Conservation (phyloP, 2,888 invertebrate species). For the Amphipyra berbera region DNA sequence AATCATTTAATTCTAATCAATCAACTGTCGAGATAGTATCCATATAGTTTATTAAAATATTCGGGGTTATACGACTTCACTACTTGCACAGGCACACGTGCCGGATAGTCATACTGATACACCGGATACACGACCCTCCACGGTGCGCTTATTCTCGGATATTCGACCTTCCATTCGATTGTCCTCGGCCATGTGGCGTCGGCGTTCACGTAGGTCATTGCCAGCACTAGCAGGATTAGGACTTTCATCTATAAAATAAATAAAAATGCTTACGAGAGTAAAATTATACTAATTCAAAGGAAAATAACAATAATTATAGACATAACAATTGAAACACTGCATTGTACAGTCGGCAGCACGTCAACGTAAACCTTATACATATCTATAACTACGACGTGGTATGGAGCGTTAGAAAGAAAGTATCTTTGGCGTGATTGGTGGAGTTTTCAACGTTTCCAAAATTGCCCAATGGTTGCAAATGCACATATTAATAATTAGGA, state of each 20-base stretch:
- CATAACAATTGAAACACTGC: too few relatives aligned
- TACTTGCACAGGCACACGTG: background rate
- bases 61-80: constrained; percentile 59
- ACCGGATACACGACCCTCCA: too few relatives aligned
- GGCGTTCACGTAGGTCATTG: constrained; percentile 37
- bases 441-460: too few relatives aligned
- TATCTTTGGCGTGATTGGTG: too few relatives aligned
- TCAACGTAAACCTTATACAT: too few relatives aligned
- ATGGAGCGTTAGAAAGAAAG: too few relatives aligned
- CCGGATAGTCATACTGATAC: constrained; percentile 18
- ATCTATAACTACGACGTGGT: too few relatives aligned
- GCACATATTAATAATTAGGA: too few relatives aligned
- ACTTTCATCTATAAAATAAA: constrained; percentile 63
- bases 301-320: too few relatives aligned
- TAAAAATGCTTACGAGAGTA: background rate
- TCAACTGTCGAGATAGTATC: constrained; percentile 62
- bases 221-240: constrained; percentile 43
- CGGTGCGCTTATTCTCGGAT: constrained; percentile 40
- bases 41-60: constrained; percentile 56
- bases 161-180: constrained; percentile 58
- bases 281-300: too few relatives aligned
- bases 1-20: constrained; percentile 8
- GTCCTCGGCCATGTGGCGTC: constrained; percentile 12
- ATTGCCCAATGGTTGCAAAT: too few relatives aligned
- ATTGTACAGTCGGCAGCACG: too few relatives aligned